Conservation (phyloP, 1,140 invertebrate species). For the Apocrypta bakeri region DNA sequence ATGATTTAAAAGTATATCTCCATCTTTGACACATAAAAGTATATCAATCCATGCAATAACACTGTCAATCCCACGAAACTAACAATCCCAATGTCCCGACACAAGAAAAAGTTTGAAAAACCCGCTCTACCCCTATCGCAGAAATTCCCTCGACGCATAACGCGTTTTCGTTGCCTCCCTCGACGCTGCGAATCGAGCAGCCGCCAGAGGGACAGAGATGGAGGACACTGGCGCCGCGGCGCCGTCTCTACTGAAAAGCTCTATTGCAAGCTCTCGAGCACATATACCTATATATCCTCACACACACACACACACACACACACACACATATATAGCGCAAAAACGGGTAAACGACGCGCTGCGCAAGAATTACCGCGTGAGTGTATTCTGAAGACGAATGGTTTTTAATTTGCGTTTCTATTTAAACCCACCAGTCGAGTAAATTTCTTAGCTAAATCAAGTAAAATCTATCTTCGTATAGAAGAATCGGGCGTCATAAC, state of each 20-base stretch:
- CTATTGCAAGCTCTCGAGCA: not conserved
- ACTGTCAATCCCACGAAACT: not conserved
- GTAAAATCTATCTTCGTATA: no score
- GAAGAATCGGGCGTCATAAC: no score
- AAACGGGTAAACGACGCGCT: not conserved
- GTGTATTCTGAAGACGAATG: not conserved
- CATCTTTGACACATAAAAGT: not conserved
- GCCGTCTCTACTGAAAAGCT: conserved; percentile 16
- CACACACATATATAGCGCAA: not conserved
- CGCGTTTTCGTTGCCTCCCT: no score
- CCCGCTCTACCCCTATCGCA: not conserved
- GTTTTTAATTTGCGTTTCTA: not conserved
- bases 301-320: no score
- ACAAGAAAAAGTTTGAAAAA: not conserved
- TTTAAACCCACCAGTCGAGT: no score
- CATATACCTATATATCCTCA: not conserved
- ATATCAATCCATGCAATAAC: not conserved
- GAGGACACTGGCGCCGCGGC: not conserved
- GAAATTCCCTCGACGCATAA: not conserved
- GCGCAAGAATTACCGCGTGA: not conserved
- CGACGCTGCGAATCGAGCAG: not conserved
- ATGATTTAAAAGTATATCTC: not conserved
- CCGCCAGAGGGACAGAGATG: not conserved
- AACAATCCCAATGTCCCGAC: not conserved
- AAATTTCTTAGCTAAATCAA: no score